These are phyloP conservation scores for Aegithalos caudatus DNA, from an alignment of 2,113 vertebrate genomes.

Conservation along the genomic window DNA sequence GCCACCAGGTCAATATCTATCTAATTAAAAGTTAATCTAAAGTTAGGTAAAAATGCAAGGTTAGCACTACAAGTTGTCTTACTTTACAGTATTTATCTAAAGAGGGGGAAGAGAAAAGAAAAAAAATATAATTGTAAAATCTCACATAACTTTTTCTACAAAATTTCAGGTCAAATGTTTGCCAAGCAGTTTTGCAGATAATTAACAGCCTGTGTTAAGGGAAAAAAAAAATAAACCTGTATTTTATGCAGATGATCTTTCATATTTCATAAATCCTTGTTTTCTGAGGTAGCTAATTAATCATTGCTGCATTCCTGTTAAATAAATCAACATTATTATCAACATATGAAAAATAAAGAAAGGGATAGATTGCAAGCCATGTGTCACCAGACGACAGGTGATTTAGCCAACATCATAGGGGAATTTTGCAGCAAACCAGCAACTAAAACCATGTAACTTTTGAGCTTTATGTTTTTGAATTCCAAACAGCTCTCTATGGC, in stretches of 20 bases:
- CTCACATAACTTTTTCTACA: not conserved
- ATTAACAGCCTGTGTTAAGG: not conserved
- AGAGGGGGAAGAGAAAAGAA: not conserved
- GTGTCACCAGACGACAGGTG: not conserved
- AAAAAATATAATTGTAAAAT: not conserved
- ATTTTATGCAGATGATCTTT: not conserved
- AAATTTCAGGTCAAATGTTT: conserved; percentile 22
- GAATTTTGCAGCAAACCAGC: not conserved
- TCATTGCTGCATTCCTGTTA: not conserved
- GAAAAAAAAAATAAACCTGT: not conserved
- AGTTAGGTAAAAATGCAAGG: not conserved
- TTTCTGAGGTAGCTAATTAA: conserved; percentile 14
- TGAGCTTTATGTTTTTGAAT: not conserved
- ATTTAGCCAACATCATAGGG: not conserved
- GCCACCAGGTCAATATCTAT: not conserved
- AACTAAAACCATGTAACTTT: not conserved
- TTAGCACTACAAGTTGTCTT: not conserved
- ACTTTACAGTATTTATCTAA: not conserved
- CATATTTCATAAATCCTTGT: not conserved
- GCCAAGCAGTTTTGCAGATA: not conserved
- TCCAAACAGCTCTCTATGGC: not conserved
- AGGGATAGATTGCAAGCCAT: not conserved
- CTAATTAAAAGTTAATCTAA: conserved; percentile 32
- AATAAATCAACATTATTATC: not conserved
- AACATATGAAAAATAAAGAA: not conserved